phyloP scores from a whole-genome alignment of 92 coral and sea anemone genomes.

The Paramuricea clavata region DNA sequence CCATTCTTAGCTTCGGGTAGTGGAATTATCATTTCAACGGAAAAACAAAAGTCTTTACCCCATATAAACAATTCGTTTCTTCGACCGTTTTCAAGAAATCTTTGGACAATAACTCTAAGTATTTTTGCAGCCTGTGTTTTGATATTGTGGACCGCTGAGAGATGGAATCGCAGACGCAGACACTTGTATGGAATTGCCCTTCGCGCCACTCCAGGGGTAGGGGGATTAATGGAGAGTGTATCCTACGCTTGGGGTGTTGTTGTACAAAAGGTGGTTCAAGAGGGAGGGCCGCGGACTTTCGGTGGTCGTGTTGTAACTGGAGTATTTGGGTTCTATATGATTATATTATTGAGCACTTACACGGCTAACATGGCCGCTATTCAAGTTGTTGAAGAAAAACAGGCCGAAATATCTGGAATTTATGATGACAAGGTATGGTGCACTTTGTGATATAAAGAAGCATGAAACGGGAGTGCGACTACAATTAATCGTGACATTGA shows the following conservation, averaged over 20 bases:
- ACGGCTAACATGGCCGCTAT: constrained; percentile 92
- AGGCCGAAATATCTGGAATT: constrained; percentile 77
- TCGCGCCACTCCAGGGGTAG: constrained; percentile 52
- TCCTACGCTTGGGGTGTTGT: constrained; percentile 90
- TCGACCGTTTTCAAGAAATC: constrained; percentile 72
- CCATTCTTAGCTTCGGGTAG: constrained; percentile 79
- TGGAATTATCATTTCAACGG: constrained; percentile 76
- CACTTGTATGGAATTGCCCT: neutral
- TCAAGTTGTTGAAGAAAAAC: constrained; percentile 80
- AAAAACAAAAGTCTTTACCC: constrained; percentile 60
- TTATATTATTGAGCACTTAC: constrained; percentile 87
- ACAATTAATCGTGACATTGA: too few species aligned
- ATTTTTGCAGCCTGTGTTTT: constrained; percentile 68
- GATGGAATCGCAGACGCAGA: constrained; percentile 42
- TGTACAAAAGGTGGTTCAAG: constrained; percentile 86
- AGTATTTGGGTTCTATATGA: constrained; percentile 78
- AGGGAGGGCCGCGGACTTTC: constrained; percentile 78
- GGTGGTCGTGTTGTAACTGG: constrained; percentile 89
- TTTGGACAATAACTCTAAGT: constrained; percentile 80
- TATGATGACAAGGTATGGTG: constrained; percentile 81
- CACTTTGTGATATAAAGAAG: neutral
- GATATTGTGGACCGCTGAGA: constrained; percentile 80
- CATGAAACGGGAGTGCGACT: too few species aligned
- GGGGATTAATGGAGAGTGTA: constrained; percentile 81
- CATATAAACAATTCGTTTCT: constrained; percentile 78